These are phyloP conservation scores for Drosophila pseudotakahashii DNA, from an alignment of 2,888 invertebrate species.

Conservation along the genomic window DNA sequence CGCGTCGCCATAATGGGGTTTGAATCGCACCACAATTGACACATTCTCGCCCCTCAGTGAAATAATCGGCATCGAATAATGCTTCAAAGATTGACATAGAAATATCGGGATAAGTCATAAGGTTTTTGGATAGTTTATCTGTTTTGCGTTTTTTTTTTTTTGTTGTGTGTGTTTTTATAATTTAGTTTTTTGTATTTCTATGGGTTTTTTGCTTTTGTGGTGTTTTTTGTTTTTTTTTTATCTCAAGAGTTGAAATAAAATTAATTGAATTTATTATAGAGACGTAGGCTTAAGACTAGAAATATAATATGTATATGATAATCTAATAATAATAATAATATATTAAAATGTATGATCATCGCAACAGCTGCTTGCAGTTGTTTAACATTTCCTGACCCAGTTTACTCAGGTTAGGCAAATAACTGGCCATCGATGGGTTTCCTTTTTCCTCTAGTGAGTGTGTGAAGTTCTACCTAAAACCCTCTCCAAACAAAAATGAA, in stretches of 20 bases:
- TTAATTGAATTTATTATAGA: slow-evolving; percentile 84
- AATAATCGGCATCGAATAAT: slow-evolving; percentile 85
- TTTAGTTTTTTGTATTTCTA: slow-evolving; percentile 26
- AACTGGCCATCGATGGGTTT: slow-evolving; percentile 21
- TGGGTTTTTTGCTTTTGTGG: slow-evolving; percentile 33
- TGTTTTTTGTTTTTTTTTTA: slow-evolving; percentile 44
- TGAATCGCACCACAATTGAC: slow-evolving; percentile 99
- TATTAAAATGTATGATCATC: background rate
- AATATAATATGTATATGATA: background rate
- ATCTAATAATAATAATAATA: background rate
- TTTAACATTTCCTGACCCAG: slow-evolving; percentile 2
- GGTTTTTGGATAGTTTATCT: slow-evolving; percentile 23
- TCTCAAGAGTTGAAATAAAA: slow-evolving; percentile 70
- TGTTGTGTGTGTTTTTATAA: slow-evolving; percentile 32
- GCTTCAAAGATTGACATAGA: slow-evolving; percentile 80
- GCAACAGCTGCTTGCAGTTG: slow-evolving; percentile 27
- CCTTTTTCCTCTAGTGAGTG: slow-evolving; percentile 1
- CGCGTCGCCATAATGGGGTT: slow-evolving; percentile 99
- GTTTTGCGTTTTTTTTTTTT: slow-evolving; percentile 15
- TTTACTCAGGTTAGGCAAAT: slow-evolving; percentile 77
- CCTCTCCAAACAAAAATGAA: slow-evolving; percentile 15
- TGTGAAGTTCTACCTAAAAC: slow-evolving; percentile 60
- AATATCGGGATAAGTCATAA: slow-evolving; percentile 43
- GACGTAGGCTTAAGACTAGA: slow-evolving; percentile 35
- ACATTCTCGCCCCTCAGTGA: slow-evolving; percentile 96